Conservation (phyloP, 2,113 vertebrate species). For the Rhegmatorhina hoffmannsi region DNA sequence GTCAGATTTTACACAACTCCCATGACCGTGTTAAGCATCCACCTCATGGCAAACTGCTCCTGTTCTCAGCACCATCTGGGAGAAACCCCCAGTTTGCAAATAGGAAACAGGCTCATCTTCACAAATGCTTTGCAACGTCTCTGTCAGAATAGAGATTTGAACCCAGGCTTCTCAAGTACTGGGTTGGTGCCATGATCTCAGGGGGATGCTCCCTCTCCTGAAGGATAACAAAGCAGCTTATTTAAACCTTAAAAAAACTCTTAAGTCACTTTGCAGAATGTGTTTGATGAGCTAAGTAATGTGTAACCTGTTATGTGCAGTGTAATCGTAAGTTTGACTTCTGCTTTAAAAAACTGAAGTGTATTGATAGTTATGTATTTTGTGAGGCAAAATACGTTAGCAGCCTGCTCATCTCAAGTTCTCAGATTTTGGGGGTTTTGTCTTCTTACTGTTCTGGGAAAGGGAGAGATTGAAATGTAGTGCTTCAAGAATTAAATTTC, state of each 20-base stretch:
- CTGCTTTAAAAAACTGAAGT: neutral
- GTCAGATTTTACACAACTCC: neutral
- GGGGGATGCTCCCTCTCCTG: neutral
- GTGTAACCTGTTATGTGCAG: neutral
- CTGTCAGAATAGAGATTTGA: neutral
- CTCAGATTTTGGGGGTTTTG: neutral
- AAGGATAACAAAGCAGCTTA: neutral
- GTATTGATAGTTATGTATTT: neutral
- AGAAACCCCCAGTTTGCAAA: neutral
- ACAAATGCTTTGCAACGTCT: fast-evolving
- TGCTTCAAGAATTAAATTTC: neutral
- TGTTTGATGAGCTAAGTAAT: neutral
- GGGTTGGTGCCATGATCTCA: neutral
- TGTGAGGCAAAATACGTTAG: neutral
- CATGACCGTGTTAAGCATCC: neutral
- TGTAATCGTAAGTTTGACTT: neutral
- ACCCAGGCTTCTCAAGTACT: neutral
- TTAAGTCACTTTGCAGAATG: neutral
- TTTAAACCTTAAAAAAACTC: neutral
- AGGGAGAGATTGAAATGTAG: neutral
- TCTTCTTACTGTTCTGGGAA: neutral
- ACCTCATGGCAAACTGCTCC: neutral
- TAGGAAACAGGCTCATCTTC: neutral
- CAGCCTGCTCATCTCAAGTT: neutral
- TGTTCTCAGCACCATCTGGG: neutral